phyloP scores from a whole-genome alignment of 2,888 invertebrate genomes.

The Philopedon plagiatum region DNA sequence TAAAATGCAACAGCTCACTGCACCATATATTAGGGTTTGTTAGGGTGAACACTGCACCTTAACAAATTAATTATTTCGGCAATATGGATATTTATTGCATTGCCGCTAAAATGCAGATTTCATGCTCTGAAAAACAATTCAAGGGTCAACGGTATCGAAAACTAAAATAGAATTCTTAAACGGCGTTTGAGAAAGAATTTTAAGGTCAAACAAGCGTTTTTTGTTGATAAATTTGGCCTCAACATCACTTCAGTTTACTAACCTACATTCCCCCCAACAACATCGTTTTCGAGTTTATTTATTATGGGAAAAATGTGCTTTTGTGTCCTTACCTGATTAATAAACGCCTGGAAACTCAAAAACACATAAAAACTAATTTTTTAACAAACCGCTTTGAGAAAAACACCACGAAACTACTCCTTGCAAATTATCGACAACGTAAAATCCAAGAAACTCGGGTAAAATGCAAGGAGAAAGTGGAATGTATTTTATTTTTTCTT shows the following conservation, averaged over 20 bases:
- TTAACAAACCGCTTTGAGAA: neutral
- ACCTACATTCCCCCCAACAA: neutral
- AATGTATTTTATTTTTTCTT: neutral
- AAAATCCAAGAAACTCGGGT: no score
- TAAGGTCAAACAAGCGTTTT: constrained; percentile 25
- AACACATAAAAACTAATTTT: neutral
- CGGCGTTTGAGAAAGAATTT: constrained; percentile 5
- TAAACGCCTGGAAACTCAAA: neutral
- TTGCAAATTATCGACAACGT: no score
- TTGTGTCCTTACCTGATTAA: neutral
- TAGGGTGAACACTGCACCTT: no score
- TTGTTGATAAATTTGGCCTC: constrained; percentile 17
- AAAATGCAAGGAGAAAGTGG: neutral
- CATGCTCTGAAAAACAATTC: neutral
- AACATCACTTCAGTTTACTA: constrained; percentile 5
- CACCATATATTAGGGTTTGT: neutral
- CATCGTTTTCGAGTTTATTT: neutral
- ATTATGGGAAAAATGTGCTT: neutral
- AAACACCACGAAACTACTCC: neutral
- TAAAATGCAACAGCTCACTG: neutral
- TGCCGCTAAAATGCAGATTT: neutral
- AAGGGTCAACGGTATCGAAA: constrained; percentile 3
- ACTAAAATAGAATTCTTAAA: constrained; percentile 1
- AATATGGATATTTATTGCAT: neutral
- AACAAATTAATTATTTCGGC: no score